Evolutionary conservation across 2,888 invertebrate genomes (phyloP).

Genomic region (Merodon equestris): DNA sequence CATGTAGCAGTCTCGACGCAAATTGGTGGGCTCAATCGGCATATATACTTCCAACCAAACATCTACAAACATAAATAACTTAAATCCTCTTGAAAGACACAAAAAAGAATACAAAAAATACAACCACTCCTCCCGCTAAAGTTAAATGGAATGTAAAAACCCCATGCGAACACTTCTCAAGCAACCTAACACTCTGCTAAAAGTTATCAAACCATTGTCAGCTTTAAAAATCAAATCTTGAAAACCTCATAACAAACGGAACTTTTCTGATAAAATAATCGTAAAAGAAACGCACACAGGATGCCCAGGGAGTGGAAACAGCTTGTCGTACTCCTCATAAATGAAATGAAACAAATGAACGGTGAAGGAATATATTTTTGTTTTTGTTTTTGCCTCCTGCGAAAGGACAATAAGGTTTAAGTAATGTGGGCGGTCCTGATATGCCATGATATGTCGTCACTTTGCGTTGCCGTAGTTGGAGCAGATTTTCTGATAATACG

Average conservation of each 20-base stretch:
- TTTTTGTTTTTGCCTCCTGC: slow-evolving; percentile 14
- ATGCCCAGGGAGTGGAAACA: slow-evolving; percentile 18
- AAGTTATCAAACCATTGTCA: slow-evolving; percentile 47
- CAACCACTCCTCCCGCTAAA: too few relatives aligned
- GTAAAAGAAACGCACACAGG: slow-evolving; percentile 25
- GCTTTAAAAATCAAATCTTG: slow-evolving; percentile 41
- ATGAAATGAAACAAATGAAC: slow-evolving; percentile 52
- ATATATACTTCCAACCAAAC: too few relatives aligned
- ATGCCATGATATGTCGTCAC: not conserved
- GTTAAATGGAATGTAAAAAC: too few relatives aligned
- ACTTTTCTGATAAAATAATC: slow-evolving; percentile 49
- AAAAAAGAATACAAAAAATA: too few relatives aligned
- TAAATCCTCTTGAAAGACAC: too few relatives aligned
- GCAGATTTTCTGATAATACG: slow-evolving; percentile 41
- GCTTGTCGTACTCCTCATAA: slow-evolving; percentile 18
- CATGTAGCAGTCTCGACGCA: too few relatives aligned
- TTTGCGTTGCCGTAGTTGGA: not conserved
- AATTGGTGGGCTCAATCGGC: too few relatives aligned
- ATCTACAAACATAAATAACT: too few relatives aligned
- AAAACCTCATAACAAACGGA: slow-evolving; percentile 33
- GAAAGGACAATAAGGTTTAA: slow-evolving; percentile 25
- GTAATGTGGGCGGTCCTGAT: not conserved
- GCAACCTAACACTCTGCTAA: slow-evolving; percentile 31
- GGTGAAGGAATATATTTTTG: slow-evolving; percentile 34
- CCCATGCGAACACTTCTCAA: too few relatives aligned